These are phyloP conservation scores for Corythoichthys haematopterus DNA, from an alignment of 2,113 vertebrate genomes.

Conservation along the genomic window DNA sequence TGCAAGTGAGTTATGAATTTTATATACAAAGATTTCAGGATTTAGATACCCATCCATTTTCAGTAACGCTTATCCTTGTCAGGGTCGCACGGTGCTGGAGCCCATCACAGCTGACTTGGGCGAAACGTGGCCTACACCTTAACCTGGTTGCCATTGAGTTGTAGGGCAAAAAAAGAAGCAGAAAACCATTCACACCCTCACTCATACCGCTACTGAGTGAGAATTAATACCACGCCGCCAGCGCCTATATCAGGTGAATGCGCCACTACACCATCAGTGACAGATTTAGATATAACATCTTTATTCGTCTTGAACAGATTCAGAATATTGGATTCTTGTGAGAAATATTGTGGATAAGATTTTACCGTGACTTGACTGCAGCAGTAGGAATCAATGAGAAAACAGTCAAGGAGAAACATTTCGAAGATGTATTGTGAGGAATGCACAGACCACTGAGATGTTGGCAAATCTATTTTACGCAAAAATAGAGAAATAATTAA, in stretches of 20 bases:
- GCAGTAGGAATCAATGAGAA: conserved; percentile 31
- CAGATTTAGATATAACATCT: conserved; percentile 3
- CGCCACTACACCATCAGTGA: too few relatives aligned
- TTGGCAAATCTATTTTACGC: conserved; percentile 14
- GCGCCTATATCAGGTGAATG: too few relatives aligned
- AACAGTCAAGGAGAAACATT: conserved; percentile 17
- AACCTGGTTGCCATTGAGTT: too few relatives aligned
- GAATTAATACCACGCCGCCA: too few relatives aligned
- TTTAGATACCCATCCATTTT: neutral
- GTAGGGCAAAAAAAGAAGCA: too few relatives aligned
- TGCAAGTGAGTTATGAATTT: conserved; percentile 5
- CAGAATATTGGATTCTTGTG: conserved; percentile 24
- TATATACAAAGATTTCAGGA: conserved; percentile 17
- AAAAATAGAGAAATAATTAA: neutral
- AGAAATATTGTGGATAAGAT: conserved; percentile 33
- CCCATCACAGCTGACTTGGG: too few relatives aligned
- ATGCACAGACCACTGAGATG: conserved; percentile 32
- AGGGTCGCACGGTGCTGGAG: too few relatives aligned
- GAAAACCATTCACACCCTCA: too few relatives aligned
- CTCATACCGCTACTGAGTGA: too few relatives aligned
- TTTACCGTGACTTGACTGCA: conserved; percentile 27
- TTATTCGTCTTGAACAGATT: conserved; percentile 1
- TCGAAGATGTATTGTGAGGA: conserved; percentile 8
- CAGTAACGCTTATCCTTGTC: too few relatives aligned
- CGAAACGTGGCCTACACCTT: too few relatives aligned